Evolutionary conservation across 1,140 invertebrate species (phyloP).

Genomic region (Colletes gigas): DNA sequence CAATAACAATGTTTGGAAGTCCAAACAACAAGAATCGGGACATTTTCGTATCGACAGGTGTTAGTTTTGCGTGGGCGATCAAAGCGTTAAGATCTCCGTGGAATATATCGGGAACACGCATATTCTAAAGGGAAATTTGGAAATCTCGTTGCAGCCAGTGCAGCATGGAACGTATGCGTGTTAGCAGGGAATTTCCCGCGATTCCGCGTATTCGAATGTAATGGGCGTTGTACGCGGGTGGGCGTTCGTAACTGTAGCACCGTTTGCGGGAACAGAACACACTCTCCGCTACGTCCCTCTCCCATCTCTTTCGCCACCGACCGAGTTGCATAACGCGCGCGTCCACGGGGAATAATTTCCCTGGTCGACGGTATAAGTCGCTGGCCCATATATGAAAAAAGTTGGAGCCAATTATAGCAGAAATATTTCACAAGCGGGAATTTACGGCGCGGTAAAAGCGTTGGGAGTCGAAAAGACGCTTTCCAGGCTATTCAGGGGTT

Average conservation of each 20-base stretch:
- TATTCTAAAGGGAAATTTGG: constrained; percentile 33
- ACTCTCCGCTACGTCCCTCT: no score
- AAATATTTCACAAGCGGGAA: constrained; percentile 61
- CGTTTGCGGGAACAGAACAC: not conserved
- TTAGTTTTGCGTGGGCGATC: no score
- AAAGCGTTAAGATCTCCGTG: not conserved
- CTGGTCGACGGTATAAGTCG: constrained; percentile 41
- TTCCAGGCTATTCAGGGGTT: constrained; percentile 39
- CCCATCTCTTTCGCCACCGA: constrained; percentile 2
- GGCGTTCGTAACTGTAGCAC: not conserved
- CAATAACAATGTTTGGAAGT: no score
- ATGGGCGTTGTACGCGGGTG: constrained; percentile 28
- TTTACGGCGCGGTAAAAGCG: constrained; percentile 53
- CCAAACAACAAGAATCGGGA: no score
- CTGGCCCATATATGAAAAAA: constrained; percentile 67
- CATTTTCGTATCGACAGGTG: no score
- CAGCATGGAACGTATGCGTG: not conserved
- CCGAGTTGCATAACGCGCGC: constrained; percentile 42
- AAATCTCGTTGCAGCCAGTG: constrained; percentile 33
- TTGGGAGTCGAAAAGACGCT: not conserved
- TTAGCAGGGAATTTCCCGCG: constrained; percentile 35
- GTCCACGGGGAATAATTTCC: constrained; percentile 62
- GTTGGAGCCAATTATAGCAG: constrained; percentile 66
- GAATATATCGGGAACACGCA: not conserved
- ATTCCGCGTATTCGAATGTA: constrained; percentile 51